A percentile compares a stretch with the other conserved stretches of the same genome.
Evolutionary conservation across 1,140 invertebrate genomes (phyloP).

Genomic region (Hydropsyche tenuis): DNA sequence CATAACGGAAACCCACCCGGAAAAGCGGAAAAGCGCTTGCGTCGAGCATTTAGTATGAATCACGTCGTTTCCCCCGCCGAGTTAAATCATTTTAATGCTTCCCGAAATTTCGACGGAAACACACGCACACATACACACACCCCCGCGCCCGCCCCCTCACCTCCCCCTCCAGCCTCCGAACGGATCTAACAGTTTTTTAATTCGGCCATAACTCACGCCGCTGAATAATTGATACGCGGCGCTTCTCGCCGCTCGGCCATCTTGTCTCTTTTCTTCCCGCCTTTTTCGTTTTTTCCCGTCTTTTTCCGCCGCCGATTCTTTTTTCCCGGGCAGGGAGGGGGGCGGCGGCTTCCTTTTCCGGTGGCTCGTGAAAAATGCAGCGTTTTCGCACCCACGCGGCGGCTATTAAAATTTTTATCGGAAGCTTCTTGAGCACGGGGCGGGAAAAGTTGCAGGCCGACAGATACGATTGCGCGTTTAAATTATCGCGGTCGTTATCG

Average conservation of each 20-base stretch:
- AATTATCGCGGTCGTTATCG: constrained; percentile 3
- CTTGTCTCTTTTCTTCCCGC: not conserved
- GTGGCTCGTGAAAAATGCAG: not conserved
- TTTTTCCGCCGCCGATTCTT: not conserved
- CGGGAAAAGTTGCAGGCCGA: no score
- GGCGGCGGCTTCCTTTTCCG: not conserved
- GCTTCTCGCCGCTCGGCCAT: not conserved
- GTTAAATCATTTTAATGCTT: constrained; percentile 35
- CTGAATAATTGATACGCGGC: constrained; percentile 63
- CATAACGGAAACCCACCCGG: no score
- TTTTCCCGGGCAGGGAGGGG: not conserved
- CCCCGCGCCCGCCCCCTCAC: not conserved
- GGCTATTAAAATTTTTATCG: no score
- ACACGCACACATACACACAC: not conserved
- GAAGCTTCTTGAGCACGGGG: no score
- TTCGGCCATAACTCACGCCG: constrained; percentile 64
- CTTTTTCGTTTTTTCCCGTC: not conserved
- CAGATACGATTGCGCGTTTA: not conserved
- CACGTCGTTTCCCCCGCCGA: constrained; percentile 1
- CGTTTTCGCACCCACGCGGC: no score
- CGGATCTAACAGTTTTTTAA: constrained; percentile 66
- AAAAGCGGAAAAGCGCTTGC: not conserved
- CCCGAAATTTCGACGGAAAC: constrained; percentile 4
- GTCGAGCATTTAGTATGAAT: constrained; percentile 26
- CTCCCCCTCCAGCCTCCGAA: constrained; percentile 49